phyloP scores from a whole-genome alignment of 2,113 vertebrate genomes.

The Cariama cristata region DNA sequence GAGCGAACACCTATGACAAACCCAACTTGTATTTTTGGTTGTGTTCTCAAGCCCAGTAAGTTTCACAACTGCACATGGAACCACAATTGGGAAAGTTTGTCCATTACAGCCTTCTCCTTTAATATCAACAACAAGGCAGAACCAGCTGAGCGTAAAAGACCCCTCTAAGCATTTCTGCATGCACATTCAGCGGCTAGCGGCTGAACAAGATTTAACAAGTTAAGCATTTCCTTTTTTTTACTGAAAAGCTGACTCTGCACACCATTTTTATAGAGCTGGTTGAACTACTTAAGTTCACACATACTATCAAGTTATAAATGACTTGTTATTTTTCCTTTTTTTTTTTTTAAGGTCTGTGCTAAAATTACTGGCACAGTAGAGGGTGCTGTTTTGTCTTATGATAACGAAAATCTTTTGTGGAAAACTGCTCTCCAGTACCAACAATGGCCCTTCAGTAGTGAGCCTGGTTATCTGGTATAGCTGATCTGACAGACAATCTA shows the following conservation, averaged over 20 bases:
- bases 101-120: neutral
- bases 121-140: neutral
- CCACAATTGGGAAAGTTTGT: neutral
- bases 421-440: neutral
- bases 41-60: neutral
- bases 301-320: neutral
- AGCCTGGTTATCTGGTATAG: neutral
- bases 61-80: neutral
- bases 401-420: neutral
- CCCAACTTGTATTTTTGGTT: neutral
- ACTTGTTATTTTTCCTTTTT: neutral
- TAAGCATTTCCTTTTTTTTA: slow-evolving; percentile 44
- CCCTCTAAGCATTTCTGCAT: slow-evolving; percentile 18
- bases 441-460: neutral
- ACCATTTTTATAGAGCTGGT: neutral
- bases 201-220: slow-evolving; percentile 55
- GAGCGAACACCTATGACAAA: neutral
- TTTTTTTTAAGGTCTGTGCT: neutral
- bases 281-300: neutral
- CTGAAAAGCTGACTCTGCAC: slow-evolving; percentile 21
- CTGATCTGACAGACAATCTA: neutral
- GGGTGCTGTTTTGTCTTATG: neutral
- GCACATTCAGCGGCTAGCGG: neutral
- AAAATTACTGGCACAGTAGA: neutral
- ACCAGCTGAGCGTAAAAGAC: neutral